These are phyloP conservation scores for Peromyscus leucopus DNA, from an alignment of 2,113 vertebrate species.

Conservation along the genomic window DNA sequence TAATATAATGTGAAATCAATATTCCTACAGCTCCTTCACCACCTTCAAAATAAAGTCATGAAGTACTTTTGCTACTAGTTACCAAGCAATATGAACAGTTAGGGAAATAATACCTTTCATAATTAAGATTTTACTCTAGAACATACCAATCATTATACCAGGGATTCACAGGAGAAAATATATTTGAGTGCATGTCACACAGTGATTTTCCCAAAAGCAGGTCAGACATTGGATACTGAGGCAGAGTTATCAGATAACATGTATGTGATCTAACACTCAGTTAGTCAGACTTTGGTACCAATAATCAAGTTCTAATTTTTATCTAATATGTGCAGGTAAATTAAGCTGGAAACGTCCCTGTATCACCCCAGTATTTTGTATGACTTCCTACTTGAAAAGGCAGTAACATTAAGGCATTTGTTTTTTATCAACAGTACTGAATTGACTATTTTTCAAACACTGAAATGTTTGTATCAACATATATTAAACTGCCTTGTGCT, in stretches of 20 bases:
- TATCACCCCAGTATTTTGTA: background rate
- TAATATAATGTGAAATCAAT: background rate
- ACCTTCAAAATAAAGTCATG: background rate
- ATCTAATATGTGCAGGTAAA: background rate
- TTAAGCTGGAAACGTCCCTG: too few species aligned
- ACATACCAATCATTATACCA: background rate
- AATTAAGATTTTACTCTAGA: background rate
- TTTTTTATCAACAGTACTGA: background rate
- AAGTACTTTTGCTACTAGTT: background rate
- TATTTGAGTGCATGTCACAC: rapidly evolving
- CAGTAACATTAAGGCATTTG: background rate
- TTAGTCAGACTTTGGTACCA: background rate
- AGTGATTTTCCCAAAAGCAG: background rate
- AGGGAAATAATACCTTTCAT: background rate
- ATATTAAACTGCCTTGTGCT: background rate
- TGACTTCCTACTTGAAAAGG: background rate
- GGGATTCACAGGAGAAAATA: background rate
- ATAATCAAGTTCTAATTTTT: background rate
- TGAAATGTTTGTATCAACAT: background rate
- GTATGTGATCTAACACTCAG: background rate
- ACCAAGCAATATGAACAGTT: background rate
- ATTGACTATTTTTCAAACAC: background rate
- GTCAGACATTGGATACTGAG: background rate
- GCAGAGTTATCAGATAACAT: background rate
- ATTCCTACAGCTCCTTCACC: background rate